Percentiles rank a stretch among this genome's conserved stretches.
These are phyloP conservation scores for Homalodisca vitripennis DNA, from an alignment of 1,140 invertebrate genomes.

Conservation along the genomic window DNA sequence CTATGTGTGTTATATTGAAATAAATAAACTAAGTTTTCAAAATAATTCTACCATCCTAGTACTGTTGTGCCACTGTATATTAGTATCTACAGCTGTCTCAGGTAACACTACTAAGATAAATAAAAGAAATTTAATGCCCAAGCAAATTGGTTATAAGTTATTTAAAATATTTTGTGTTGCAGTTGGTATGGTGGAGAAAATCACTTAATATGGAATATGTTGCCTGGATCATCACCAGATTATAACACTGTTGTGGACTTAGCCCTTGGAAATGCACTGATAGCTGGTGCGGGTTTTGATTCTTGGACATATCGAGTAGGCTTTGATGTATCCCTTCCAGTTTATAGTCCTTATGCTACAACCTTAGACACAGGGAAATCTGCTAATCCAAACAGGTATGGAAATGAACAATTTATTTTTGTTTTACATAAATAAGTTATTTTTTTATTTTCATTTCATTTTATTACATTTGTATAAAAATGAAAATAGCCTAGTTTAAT, in stretches of 20 bases:
- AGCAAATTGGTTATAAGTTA: not conserved
- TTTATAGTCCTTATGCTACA: conserved; percentile 65
- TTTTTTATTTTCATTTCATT: too few species aligned
- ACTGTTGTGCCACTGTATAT: not conserved
- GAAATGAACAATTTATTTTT: too few species aligned
- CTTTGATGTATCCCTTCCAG: conserved; percentile 83
- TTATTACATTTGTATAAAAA: too few species aligned
- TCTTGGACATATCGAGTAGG: conserved; percentile 72
- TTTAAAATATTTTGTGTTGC: conserved; percentile 21
- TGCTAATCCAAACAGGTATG: conserved; percentile 28
- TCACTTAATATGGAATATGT: conserved; percentile 87
- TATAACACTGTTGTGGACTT: conserved; percentile 72
- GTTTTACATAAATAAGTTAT: too few species aligned
- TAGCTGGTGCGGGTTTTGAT: conserved; percentile 83
- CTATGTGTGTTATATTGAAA: too few species aligned
- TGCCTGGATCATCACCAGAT: conserved; percentile 69
- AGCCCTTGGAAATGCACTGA: conserved; percentile 69
- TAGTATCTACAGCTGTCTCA: not conserved
- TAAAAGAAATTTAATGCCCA: not conserved
- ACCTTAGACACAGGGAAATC: conserved; percentile 37
- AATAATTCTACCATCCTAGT: not conserved
- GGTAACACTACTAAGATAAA: not conserved
- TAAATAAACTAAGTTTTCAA: too few species aligned
- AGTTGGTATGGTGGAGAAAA: conserved; percentile 89
- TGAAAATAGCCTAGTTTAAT: too few species aligned